These are phyloP conservation scores for Meles meles DNA, from an alignment of 2,113 vertebrate species.

Conservation along the genomic window DNA sequence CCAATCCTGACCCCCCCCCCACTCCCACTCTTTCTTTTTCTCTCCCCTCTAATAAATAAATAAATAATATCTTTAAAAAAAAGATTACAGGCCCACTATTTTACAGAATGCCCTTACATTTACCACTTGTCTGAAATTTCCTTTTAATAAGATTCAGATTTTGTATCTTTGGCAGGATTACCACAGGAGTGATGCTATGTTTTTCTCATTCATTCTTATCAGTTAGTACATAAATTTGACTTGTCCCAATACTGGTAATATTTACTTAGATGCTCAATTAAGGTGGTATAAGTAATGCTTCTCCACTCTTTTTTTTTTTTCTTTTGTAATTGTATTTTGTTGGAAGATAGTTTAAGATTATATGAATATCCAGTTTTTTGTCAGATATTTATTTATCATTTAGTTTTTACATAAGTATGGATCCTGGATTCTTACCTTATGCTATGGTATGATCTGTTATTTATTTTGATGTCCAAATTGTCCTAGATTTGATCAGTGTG, in stretches of 20 bases:
- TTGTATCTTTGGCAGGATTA: too few relatives aligned
- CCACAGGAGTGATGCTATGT: rapidly evolving
- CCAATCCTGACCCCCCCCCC: background rate
- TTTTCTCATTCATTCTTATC: background rate
- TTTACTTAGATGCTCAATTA: background rate
- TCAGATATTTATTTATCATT: background rate
- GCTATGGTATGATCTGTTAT: background rate
- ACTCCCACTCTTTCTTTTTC: background rate
- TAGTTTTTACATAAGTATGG: background rate
- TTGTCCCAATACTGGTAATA: background rate
- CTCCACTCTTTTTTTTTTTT: background rate
- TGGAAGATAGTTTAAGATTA: background rate
- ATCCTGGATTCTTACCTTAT: background rate
- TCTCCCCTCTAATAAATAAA: background rate
- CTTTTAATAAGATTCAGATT: background rate
- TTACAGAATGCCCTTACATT: background rate
- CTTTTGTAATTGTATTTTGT: background rate
- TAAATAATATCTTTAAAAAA: background rate
- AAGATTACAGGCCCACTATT: background rate
- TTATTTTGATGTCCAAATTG: background rate
- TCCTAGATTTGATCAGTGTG: background rate
- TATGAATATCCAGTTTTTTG: background rate
- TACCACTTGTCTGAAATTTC: background rate
- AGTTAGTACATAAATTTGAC: background rate
- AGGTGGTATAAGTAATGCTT: background rate